phyloP scores from a whole-genome alignment of 2,888 invertebrate species.

The Amphipoea lucens region DNA sequence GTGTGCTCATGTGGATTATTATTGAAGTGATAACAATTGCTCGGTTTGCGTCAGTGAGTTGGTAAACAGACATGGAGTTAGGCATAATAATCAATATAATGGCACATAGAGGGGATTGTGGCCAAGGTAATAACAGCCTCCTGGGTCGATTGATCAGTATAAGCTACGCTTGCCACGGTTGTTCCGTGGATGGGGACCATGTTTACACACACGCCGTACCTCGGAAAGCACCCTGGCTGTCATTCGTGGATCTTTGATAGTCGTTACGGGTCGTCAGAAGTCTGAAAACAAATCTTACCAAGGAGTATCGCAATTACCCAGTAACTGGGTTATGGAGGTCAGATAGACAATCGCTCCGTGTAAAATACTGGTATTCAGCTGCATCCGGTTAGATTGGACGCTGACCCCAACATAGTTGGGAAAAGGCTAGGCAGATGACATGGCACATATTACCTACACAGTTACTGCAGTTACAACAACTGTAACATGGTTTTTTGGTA shows the following conservation, averaged over 20 bases:
- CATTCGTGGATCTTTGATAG: neutral
- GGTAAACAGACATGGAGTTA: constrained; percentile 25
- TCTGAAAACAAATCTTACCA: neutral
- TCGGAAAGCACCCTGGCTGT: neutral
- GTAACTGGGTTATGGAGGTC: neutral
- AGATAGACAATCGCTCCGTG: neutral
- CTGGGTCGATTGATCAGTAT: no score
- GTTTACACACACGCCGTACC: neutral
- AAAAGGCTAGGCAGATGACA: no score
- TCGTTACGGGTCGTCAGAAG: neutral
- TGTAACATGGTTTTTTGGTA: no score
- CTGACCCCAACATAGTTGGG: no score
- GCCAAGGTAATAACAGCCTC: no score
- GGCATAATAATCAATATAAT: constrained; percentile 44
- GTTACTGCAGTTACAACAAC: no score
- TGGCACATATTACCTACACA: no score
- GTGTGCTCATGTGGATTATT: constrained; percentile 28
- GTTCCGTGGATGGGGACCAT: no score
- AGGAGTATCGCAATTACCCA: neutral
- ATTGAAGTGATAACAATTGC: constrained; percentile 50
- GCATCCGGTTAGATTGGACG: no score
- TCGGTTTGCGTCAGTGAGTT: constrained; percentile 38
- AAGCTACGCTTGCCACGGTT: no score
- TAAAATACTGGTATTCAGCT: neutral
- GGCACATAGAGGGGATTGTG: no score